Base-by-base conservation (phyloP, 2,113 vertebrate genomes). In the Neodon shergylaensis region DNA sequence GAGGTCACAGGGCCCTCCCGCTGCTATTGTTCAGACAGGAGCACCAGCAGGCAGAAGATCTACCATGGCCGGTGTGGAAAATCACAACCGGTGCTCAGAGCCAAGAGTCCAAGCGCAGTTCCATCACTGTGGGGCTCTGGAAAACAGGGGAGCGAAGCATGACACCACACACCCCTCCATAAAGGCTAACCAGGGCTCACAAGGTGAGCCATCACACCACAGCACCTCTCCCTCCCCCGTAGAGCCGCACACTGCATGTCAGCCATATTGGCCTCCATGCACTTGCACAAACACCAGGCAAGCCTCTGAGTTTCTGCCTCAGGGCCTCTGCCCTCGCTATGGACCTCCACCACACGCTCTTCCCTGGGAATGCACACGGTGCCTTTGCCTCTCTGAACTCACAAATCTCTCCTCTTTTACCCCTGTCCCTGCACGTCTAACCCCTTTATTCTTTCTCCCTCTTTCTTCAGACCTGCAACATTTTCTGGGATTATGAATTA, bases 91-190 rank as follows among this genome's bases (percentile, higher is more conserved):
- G 39, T 52, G n/a, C 78, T 31, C 31, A 13, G 73, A 24, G 0
- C 68, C 19, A 31, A 4, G 89, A 21, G 16, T 13, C 84, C 0
- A 0, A 10, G 19, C 2, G 16, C n/a, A 49, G 49, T 8, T 52
- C 52, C n/a, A 21, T 28, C 19, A 11, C 17, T 9, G 26, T 28
- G 26, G 33, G 84, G 7, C n/a, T 54, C 66, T 33, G 12, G 74
- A 63, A 81, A 84, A 44, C 14, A 54, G 47, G n/a, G 21, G 39
- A 47, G 19, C 2, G 0, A 0, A 42, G 31, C 39, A 5, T 11
- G 63, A 74, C 3, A 17, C 47, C 39, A 36, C 21, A 26, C 6
- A 39, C 7, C 79, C 11, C 58, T 49, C 31, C 21, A 12, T 63
- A 33, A 31, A 42, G 44, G 63, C 26, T 44, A 44, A 0, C 22